These are phyloP conservation scores for Ciona savignyi DNA, from an alignment of 23 tunicate genomes.

Conservation along the genomic window DNA sequence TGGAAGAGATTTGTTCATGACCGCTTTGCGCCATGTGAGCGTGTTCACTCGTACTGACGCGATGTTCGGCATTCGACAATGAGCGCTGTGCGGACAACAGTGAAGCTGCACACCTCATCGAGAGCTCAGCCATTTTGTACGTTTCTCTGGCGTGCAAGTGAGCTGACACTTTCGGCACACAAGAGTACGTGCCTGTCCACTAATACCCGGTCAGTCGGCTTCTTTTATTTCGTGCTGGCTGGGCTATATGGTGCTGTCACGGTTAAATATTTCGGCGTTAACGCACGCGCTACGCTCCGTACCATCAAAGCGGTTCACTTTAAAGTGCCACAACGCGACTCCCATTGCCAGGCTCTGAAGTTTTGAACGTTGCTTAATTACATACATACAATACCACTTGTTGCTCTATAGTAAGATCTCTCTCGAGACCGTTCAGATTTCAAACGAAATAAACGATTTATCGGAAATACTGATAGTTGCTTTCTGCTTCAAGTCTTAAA, in stretches of 20 bases:
- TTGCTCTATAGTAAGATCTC: neutral
- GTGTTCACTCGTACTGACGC: neutral
- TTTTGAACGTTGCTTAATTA: neutral
- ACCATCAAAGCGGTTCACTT: neutral
- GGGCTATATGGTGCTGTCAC: slow-evolving; percentile 5
- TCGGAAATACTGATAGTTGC: no score
- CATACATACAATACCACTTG: neutral
- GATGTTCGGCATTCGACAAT: neutral
- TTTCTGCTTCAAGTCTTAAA: no score
- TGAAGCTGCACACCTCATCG: neutral
- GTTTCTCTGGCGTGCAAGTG: neutral
- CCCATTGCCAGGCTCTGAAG: slow-evolving; percentile 4
- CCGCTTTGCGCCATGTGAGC: neutral
- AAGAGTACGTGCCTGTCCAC: slow-evolving; percentile 5
- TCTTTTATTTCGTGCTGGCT: neutral
- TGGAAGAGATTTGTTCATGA: neutral
- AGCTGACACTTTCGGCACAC: slow-evolving; percentile 8
- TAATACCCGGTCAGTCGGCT: neutral
- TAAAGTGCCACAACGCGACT: neutral
- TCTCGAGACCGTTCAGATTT: neutral
- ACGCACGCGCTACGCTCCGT: slow-evolving; percentile 8
- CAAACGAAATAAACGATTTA: neutral
- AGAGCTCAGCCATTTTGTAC: neutral
- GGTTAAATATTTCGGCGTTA: slow-evolving; percentile 7
- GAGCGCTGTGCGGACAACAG: neutral